These are phyloP conservation scores for Mobula birostris DNA, from an alignment of 2,113 vertebrate species.

Conservation along the genomic window DNA sequence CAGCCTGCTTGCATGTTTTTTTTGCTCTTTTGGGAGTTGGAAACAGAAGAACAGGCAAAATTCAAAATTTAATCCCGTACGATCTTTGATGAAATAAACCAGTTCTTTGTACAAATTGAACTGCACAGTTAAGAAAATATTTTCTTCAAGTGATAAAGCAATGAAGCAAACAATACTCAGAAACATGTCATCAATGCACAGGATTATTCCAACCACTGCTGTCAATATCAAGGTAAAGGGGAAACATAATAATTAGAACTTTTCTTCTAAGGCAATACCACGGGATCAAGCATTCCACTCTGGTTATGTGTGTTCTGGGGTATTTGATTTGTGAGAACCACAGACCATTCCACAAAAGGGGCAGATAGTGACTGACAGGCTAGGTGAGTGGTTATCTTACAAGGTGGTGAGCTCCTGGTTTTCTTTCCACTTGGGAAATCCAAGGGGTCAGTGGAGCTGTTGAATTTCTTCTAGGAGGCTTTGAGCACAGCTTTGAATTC, in stretches of 20 bases:
- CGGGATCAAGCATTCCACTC: too few relatives aligned
- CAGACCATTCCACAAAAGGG: too few relatives aligned
- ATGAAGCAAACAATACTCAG: neutral
- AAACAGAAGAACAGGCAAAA: neutral
- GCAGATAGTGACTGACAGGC: too few relatives aligned
- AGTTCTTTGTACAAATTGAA: neutral
- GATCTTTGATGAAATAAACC: neutral
- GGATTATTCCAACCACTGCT: neutral
- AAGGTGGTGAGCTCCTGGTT: too few relatives aligned
- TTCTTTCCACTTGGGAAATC: too few relatives aligned
- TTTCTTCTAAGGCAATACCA: too few relatives aligned
- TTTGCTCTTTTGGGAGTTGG: neutral
- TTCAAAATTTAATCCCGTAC: neutral
- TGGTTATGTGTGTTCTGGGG: too few relatives aligned
- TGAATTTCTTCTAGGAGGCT: too few relatives aligned
- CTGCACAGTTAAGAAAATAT: neutral
- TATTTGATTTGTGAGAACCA: too few relatives aligned
- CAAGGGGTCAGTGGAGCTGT: too few relatives aligned
- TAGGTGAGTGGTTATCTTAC: too few relatives aligned
- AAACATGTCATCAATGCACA: neutral
- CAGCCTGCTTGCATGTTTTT: neutral
- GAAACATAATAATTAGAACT: neutral
- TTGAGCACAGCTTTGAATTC: too few relatives aligned
- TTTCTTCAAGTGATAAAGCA: neutral
- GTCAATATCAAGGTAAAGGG: neutral